Evolutionary conservation across 2,888 invertebrate species (phyloP).

Genomic region (Rhagophthalmus giganteus): DNA sequence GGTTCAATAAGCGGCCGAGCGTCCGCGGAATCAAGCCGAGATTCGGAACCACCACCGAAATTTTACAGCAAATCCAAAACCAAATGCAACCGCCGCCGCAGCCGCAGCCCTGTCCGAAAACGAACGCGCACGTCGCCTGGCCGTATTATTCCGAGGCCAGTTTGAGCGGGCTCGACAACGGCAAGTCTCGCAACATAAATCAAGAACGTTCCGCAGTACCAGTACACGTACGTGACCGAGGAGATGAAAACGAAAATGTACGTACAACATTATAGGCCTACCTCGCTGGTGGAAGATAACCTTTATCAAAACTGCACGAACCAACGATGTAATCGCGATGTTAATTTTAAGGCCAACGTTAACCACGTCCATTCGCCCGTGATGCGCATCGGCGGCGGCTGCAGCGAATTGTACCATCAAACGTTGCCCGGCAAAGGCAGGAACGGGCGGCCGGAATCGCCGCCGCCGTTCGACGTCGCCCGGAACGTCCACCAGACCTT

Average conservation of each 20-base stretch:
- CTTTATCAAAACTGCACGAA: slow-evolving; percentile 61
- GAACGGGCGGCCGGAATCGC: slow-evolving; percentile 67
- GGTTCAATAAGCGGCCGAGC: slow-evolving; percentile 85
- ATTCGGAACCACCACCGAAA: slow-evolving; percentile 78
- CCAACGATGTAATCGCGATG: slow-evolving; percentile 41
- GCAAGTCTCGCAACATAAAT: slow-evolving; percentile 44
- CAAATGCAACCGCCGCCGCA: slow-evolving; percentile 64
- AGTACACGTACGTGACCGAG: slow-evolving; percentile 42
- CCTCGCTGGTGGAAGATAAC: slow-evolving; percentile 53
- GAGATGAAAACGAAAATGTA: slow-evolving; percentile 41
- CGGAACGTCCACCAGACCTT: slow-evolving; percentile 70
- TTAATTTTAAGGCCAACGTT: slow-evolving; percentile 42
- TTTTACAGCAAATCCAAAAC: slow-evolving; percentile 79
- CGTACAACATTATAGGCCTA: slow-evolving; percentile 49
- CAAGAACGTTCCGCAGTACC: slow-evolving; percentile 43
- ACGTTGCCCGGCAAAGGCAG: slow-evolving; percentile 49
- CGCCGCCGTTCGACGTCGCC: slow-evolving; percentile 64
- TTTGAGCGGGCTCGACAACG: slow-evolving; percentile 47
- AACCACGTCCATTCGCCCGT: slow-evolving; percentile 46
- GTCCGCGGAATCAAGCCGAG: slow-evolving; percentile 89
- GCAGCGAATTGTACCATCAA: slow-evolving; percentile 48
- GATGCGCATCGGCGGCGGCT: slow-evolving; percentile 46
- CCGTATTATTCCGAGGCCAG: slow-evolving; percentile 68
- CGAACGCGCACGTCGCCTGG: slow-evolving; percentile 60
- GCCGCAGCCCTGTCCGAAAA: slow-evolving; percentile 51